Evolutionary conservation across 64 coral and sea anemone species (phyloP).

Genomic region (Pocillopora verrucosa): DNA sequence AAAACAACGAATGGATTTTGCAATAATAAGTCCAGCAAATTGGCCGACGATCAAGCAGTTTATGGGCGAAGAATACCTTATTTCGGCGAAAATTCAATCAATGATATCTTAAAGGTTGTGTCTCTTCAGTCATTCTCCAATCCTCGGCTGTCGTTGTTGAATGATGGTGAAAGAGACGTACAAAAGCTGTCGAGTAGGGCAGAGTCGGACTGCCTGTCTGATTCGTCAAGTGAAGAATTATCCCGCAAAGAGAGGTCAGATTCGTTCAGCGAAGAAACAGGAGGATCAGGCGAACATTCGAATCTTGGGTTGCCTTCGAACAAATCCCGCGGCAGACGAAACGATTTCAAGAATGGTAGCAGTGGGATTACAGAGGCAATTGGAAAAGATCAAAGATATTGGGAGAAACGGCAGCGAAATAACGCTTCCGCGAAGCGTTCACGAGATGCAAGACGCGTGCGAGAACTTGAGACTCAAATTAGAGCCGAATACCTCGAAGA

Average conservation of each 20-base stretch:
- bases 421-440: constrained; percentile 91
- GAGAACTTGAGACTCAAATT: constrained; percentile 94
- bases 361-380: constrained; percentile 18
- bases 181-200: constrained; percentile 5
- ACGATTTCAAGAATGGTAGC: constrained; percentile 44
- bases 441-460: constrained; percentile 80
- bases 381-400: constrained; percentile 83
- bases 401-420: constrained; percentile 89
- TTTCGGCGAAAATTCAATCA: constrained; percentile 82
- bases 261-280: constrained; percentile 52
- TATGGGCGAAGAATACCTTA: constrained; percentile 56
- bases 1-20: constrained; percentile 25
- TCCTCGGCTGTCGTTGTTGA: constrained; percentile 46
- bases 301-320: background rate
- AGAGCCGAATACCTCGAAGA: constrained; percentile 85
- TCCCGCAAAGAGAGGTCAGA: constrained; percentile 19
- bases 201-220: constrained; percentile 37
- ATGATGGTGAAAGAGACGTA: constrained; percentile 31
- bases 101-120: constrained; percentile 90
- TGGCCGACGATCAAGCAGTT: constrained; percentile 35
- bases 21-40: background rate
- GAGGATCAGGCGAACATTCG: background rate
- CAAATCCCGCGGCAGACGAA: constrained; percentile 51
- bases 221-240: constrained; percentile 31
- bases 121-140: constrained; percentile 89